Evolutionary conservation across 2,113 vertebrate genomes (phyloP).

Genomic region (Sylvicapra grimmia): DNA sequence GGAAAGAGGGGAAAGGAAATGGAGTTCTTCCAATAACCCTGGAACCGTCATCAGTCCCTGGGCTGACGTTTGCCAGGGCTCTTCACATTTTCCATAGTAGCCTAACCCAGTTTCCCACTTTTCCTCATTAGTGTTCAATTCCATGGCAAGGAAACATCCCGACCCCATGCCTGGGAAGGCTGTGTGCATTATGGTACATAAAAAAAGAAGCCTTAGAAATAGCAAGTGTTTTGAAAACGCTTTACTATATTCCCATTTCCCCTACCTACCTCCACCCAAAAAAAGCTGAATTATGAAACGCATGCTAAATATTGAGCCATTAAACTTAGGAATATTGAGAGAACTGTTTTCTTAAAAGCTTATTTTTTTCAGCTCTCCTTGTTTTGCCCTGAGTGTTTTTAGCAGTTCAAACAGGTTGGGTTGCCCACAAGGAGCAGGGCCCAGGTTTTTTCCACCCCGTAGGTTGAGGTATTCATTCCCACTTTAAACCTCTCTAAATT

Average conservation of each 20-base stretch:
- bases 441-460: conserved; percentile 82
- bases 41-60: conserved; percentile 9
- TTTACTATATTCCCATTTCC: conserved; percentile 79
- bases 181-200: conserved; percentile 74
- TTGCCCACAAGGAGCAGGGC: conserved; percentile 80
- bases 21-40: background rate
- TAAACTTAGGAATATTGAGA: conserved; percentile 78
- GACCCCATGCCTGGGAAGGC: conserved; percentile 52
- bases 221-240: conserved; percentile 79
- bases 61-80: conserved; percentile 23
- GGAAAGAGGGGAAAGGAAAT: background rate
- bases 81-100: conserved; percentile 59
- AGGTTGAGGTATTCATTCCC: conserved; percentile 81
- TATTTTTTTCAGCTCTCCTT: conserved; percentile 78
- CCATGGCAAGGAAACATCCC: conserved; percentile 39
- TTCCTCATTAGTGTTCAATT: conserved; percentile 30
- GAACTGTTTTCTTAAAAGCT: conserved; percentile 75
- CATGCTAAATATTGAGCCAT: conserved; percentile 79
- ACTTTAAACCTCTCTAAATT: conserved; percentile 85
- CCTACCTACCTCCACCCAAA: conserved; percentile 76
- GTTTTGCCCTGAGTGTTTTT: conserved; percentile 81
- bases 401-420: conserved; percentile 85
- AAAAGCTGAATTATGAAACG: conserved; percentile 82
- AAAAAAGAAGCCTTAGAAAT: conserved; percentile 80
- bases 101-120: conserved; percentile 62